Conservation (phyloP, 2,797 vertebrate species). For the Enteromius afrohamiltoni region DNA sequence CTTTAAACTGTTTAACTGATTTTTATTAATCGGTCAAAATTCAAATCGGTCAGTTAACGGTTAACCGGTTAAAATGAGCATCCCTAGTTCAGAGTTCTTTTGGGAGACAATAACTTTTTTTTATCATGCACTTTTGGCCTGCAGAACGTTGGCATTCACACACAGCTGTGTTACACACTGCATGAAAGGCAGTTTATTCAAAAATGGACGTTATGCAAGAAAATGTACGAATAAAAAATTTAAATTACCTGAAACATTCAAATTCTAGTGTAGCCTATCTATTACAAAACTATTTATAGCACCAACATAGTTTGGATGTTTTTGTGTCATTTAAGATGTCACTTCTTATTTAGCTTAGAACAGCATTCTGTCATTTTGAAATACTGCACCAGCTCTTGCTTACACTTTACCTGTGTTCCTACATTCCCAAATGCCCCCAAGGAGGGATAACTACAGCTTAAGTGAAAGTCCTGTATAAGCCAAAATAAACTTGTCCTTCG, state of each 20-base stretch:
- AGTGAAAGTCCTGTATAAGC: slow-evolving; percentile 37
- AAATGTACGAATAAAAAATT: not conserved
- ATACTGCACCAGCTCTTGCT: not conserved
- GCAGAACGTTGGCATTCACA: not conserved
- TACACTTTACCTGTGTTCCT: slow-evolving; percentile 18
- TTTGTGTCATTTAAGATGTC: not conserved
- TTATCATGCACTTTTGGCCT: not conserved
- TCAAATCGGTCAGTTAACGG: no score
- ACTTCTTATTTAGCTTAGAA: slow-evolving; percentile 2
- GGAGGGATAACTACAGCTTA: slow-evolving; percentile 26
- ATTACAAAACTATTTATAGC: not conserved
- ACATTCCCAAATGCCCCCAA: slow-evolving; percentile 22
- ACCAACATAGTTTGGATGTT: not conserved
- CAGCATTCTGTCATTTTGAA: not conserved
- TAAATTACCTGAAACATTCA: not conserved
- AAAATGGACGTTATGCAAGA: not conserved
- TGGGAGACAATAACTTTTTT: not conserved
- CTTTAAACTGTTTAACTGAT: no score
- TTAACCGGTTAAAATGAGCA: no score
- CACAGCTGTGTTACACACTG: not conserved
- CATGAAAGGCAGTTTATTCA: not conserved
- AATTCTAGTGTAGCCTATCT: not conserved
- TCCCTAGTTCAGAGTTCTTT: not conserved
- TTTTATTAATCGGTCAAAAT: no score
- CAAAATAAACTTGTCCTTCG: slow-evolving; percentile 34